phyloP scores from a whole-genome alignment of 2,888 invertebrate species.

The Polymixis flavicincta region DNA sequence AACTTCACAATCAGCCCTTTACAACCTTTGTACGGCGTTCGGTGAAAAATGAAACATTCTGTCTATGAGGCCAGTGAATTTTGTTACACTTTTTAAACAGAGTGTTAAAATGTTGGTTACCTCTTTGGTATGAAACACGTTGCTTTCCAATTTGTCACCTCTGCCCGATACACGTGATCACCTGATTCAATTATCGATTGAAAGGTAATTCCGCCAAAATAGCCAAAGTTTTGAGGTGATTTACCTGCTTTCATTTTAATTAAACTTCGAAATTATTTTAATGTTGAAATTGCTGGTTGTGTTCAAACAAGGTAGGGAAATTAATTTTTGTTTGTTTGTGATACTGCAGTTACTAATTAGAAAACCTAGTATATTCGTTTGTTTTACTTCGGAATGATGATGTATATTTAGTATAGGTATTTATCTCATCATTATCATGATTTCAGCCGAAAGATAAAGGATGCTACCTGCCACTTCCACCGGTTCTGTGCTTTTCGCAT shows the following conservation, averaged over 20 bases:
- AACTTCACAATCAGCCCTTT: conserved; percentile 60
- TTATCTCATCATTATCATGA: not conserved
- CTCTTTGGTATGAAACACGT: conserved; percentile 3
- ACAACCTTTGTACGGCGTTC: conserved; percentile 44
- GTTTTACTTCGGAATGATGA: not conserved
- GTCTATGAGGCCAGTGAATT: conserved; percentile 44
- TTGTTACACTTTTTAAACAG: conserved; percentile 16
- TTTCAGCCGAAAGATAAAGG: not conserved
- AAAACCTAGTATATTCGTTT: not conserved
- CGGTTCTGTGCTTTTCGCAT: not conserved
- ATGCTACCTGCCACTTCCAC: too few species aligned
- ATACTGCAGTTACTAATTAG: conserved; percentile 8
- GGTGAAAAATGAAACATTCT: conserved; percentile 55
- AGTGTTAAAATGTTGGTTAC: conserved; percentile 5
- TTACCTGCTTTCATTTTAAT: conserved; percentile 43
- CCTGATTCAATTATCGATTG: conserved; percentile 24
- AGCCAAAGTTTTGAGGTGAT: conserved; percentile 14
- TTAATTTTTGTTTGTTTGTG: conserved; percentile 22
- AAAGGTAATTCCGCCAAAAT: conserved; percentile 13
- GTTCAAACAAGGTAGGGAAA: not conserved
- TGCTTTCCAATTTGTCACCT: conserved; percentile 16
- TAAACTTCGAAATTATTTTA: conserved; percentile 39
- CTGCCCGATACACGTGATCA: conserved; percentile 12
- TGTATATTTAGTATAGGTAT: not conserved
- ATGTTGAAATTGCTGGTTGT: not conserved